Evolutionary conservation across 2,888 invertebrate genomes (phyloP).

Genomic region (Heteropelma amictum): DNA sequence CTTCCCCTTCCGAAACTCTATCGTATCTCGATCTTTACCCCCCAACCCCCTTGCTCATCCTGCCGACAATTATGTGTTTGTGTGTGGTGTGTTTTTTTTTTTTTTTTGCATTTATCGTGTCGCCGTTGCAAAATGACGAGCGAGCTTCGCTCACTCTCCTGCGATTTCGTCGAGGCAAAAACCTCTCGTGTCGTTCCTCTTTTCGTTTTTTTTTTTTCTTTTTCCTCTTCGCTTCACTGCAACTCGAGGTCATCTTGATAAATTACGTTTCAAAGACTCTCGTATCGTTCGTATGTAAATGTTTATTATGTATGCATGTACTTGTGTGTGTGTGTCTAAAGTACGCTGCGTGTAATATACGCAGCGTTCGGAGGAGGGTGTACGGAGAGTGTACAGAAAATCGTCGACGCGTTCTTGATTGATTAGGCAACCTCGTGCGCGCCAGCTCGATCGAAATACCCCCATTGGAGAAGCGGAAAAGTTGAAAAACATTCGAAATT

Average conservation of each 20-base stretch:
- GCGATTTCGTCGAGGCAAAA: background rate
- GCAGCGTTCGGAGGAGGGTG: no score
- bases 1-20: background rate
- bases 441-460: no score
- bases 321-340: background rate
- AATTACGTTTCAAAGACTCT: slow-evolving; percentile 6
- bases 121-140: slow-evolving; percentile 3
- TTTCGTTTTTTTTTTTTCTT: background rate
- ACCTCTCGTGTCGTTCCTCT: background rate
- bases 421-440: no score
- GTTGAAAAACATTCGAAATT: no score
- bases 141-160: background rate
- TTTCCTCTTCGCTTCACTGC: background rate
- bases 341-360: no score
- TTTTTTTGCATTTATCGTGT: background rate
- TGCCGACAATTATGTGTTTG: background rate
- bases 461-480: no score
- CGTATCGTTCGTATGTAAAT: background rate
- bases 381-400: no score
- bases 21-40: background rate
- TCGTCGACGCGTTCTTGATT: no score
- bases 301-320: background rate
- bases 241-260: slow-evolving; percentile 35
- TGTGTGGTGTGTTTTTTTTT: background rate
- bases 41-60: background rate